A percentile compares a stretch with the other conserved stretches of the same genome.
phyloP scores from a whole-genome alignment of 2,797 vertebrate genomes.

The Adrianichthys oophorus region DNA sequence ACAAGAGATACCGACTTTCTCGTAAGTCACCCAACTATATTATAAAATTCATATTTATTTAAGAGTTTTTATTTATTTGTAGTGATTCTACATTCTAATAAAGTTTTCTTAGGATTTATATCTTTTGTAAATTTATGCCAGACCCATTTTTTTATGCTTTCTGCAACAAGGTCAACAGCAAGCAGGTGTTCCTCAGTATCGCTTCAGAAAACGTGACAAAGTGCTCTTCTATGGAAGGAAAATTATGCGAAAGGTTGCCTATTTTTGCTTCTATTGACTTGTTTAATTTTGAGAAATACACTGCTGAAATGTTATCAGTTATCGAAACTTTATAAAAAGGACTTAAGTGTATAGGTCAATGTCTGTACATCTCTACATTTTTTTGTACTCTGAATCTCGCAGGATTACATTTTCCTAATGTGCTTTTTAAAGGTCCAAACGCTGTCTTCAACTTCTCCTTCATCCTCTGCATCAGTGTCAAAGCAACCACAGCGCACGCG shows the following conservation, averaged over 20 bases:
- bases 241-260: conserved; percentile 90
- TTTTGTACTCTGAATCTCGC: background rate
- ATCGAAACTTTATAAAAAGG: background rate
- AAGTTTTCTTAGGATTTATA: background rate
- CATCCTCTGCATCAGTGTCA: conserved; percentile 74
- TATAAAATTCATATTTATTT: background rate
- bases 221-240: conserved; percentile 95
- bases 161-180: conserved; percentile 72
- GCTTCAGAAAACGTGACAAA: conserved; percentile 93
- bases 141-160: conserved; percentile 21
- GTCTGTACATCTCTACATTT: background rate
- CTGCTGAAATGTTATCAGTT: background rate
- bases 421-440: conserved; percentile 83
- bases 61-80: background rate
- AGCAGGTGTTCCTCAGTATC: conserved; percentile 84
- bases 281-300: background rate
- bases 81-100: background rate
- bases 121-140: background rate
- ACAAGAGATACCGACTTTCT: conserved; percentile 79
- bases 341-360: background rate
- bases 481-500: conserved; percentile 80
- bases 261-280: conserved; percentile 1
- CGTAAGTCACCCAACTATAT: conserved; percentile 76
- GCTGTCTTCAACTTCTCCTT: conserved; percentile 79
- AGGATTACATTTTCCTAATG: too few relatives aligned